These are phyloP conservation scores for Heliconius himera DNA, from an alignment of 1,140 invertebrate genomes.

Conservation along the genomic window DNA sequence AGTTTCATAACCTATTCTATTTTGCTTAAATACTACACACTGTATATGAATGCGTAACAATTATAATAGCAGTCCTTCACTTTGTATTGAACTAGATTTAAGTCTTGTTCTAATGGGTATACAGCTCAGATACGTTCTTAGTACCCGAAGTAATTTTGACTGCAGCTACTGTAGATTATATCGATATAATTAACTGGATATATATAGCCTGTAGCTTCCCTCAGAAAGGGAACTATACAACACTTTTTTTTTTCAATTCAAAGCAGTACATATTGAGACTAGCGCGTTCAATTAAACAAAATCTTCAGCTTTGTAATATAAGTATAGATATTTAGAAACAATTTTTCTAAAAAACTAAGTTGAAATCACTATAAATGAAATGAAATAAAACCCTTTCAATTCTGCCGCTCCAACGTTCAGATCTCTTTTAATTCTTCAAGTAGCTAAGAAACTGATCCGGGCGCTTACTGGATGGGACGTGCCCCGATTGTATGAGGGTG, in stretches of 20 bases:
- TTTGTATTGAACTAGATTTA: too few species aligned
- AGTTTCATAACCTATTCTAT: constrained; percentile 24
- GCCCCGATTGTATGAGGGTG: constrained; percentile 41
- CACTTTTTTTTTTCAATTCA: too few species aligned
- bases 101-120: too few species aligned
- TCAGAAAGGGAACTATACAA: too few species aligned
- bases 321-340: neutral
- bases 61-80: too few species aligned
- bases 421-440: constrained; percentile 49
- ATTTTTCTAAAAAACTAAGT: neutral
- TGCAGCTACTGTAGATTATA: too few species aligned
- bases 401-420: constrained; percentile 36
- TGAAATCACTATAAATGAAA: constrained; percentile 30
- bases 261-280: neutral
- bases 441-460: constrained; percentile 46
- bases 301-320: neutral
- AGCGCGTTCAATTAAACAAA: neutral
- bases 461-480: constrained; percentile 44
- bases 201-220: too few species aligned
- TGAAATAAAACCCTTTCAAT: constrained; percentile 37
- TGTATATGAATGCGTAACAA: too few species aligned
- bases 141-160: too few species aligned
- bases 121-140: too few species aligned
- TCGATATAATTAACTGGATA: too few species aligned
- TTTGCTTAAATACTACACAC: neutral